phyloP scores from a whole-genome alignment of 2,797 vertebrate species.

The Spinus pinus region DNA sequence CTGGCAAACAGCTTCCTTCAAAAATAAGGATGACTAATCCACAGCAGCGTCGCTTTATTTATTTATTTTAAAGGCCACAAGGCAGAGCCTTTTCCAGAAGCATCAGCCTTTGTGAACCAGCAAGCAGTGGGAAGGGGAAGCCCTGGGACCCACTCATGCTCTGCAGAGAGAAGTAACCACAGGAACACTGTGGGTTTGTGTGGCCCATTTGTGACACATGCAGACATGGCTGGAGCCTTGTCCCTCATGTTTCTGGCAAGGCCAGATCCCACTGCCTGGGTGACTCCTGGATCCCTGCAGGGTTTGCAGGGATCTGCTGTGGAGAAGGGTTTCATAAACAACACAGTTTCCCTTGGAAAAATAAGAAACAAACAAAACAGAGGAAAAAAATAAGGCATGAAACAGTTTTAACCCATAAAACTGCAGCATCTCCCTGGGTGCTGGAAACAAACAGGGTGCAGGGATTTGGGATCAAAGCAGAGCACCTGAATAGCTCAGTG shows the following conservation, averaged over 20 bases:
- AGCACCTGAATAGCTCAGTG: background rate
- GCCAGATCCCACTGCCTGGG: background rate
- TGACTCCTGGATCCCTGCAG: background rate
- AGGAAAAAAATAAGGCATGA: background rate
- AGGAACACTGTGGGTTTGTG: background rate
- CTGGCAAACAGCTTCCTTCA: slow-evolving; percentile 14
- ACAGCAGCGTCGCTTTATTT: background rate
- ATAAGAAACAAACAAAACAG: background rate
- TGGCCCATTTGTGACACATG: background rate
- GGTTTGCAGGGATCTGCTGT: background rate
- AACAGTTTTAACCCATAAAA: background rate
- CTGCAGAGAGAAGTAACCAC: background rate
- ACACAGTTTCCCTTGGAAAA: background rate
- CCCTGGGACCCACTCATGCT: background rate
- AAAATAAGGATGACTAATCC: slow-evolving; percentile 45
- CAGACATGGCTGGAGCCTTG: background rate
- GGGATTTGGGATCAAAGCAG: background rate
- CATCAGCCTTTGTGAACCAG: slow-evolving; percentile 1
- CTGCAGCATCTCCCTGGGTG: background rate
- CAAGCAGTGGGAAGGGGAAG: background rate
- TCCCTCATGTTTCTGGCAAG: background rate
- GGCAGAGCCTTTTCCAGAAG: slow-evolving; percentile 35
- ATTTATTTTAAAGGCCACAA: slow-evolving; percentile 1
- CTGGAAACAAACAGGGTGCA: fast-evolving
- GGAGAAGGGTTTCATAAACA: background rate